These are phyloP conservation scores for Ashinkailepas kermadecensis DNA, from an alignment of 2,888 invertebrate genomes.

Conservation along the genomic window DNA sequence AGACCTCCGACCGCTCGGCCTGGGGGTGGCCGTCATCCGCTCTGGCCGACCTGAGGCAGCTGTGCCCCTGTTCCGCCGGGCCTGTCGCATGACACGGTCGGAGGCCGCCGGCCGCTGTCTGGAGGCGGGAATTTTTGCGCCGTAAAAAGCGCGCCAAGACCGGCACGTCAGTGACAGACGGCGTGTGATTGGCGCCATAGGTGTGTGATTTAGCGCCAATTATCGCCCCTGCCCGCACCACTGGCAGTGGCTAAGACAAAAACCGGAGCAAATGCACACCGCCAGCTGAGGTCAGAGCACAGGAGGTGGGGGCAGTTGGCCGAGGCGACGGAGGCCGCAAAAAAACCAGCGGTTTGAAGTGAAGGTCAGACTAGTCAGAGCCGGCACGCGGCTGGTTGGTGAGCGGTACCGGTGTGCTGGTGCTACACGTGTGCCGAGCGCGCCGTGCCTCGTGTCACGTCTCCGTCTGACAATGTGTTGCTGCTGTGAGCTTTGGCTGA, in stretches of 20 bases:
- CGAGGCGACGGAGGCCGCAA: background rate
- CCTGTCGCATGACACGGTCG: too few species aligned
- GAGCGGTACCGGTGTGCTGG: background rate
- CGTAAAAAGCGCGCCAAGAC: background rate
- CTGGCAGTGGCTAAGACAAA: background rate
- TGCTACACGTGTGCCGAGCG: background rate
- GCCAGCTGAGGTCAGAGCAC: background rate
- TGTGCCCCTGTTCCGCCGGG: too few species aligned
- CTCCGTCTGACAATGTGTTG: background rate
- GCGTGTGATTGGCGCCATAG: background rate
- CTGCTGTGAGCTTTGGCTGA: background rate
- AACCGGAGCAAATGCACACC: slow-evolving; percentile 6
- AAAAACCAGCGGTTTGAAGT: background rate
- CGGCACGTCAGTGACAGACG: background rate
- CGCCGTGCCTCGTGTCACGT: background rate
- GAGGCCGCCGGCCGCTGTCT: background rate
- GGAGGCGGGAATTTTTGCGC: background rate
- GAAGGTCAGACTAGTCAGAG: background rate
- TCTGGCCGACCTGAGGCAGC: too few species aligned
- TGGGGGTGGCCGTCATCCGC: too few species aligned
- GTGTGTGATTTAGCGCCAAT: background rate
- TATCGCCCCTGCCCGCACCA: background rate
- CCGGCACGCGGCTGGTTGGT: background rate
- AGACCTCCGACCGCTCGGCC: too few species aligned
- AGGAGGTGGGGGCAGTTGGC: too few species aligned